phyloP scores from a whole-genome alignment of 2,113 vertebrate species.

The Nycticebus coucang region DNA sequence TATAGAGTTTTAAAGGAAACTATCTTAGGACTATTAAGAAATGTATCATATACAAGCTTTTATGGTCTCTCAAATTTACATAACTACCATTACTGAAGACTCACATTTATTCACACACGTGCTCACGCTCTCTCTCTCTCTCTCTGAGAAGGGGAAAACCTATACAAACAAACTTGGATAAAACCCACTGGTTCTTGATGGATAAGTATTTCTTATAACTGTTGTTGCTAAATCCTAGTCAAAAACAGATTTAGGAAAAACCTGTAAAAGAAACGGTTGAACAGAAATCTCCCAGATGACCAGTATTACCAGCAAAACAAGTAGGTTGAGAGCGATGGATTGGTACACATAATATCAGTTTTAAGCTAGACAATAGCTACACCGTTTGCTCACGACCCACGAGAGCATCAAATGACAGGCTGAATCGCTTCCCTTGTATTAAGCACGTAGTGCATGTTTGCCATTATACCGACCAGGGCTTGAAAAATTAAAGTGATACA shows the following conservation, averaged over 20 bases:
- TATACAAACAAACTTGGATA: background rate
- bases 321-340: background rate
- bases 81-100: fast-evolving
- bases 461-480: background rate
- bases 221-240: background rate
- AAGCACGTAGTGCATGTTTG: background rate
- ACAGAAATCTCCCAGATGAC: background rate
- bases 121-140: too few relatives aligned
- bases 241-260: background rate
- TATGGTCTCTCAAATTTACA: background rate
- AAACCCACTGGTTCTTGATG: background rate
- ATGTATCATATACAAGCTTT: background rate
- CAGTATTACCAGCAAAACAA: background rate
- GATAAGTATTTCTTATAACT: background rate
- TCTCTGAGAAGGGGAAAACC: too few relatives aligned
- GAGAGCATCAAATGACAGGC: background rate
- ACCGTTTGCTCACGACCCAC: background rate
- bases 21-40: background rate
- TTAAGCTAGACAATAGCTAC: background rate
- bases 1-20: background rate
- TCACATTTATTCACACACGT: fast-evolving
- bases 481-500: background rate
- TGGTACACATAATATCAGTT: background rate
- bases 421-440: background rate
- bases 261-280: background rate